These are phyloP conservation scores for Mungos mungo DNA, from an alignment of 2,113 vertebrate genomes.

Conservation along the genomic window DNA sequence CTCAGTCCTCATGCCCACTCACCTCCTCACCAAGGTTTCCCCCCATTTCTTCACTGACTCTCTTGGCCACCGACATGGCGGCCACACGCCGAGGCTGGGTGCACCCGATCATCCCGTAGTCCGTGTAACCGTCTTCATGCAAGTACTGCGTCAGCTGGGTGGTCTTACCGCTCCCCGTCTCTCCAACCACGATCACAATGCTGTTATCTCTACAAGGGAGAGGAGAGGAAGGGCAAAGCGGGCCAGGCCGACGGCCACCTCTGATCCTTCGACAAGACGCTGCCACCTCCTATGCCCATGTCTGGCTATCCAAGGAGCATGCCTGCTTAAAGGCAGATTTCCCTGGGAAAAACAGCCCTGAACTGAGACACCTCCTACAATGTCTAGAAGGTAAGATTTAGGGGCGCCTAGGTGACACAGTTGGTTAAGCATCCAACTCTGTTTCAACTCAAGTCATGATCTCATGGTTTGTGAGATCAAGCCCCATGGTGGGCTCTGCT, in stretches of 20 bases:
- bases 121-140: conserved; percentile 97
- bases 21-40: conserved; percentile 97
- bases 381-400: background rate
- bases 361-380: background rate
- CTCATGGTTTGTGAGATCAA: no score
- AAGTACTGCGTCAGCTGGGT: conserved; percentile 99
- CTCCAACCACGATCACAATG: conserved; percentile 98
- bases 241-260: background rate
- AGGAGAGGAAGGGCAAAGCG: background rate
- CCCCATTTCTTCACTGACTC: conserved; percentile 97
- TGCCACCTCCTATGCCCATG: background rate
- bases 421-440: no score
- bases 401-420: no score
- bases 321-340: background rate
- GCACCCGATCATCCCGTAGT: conserved; percentile 98
- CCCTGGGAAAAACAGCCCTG: background rate
- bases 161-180: conserved; percentile 98
- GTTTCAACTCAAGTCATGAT: no score
- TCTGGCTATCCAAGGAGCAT: background rate
- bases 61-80: conserved; percentile 98
- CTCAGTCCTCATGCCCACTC: conserved; percentile 53
- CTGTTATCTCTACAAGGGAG: conserved; percentile 93
- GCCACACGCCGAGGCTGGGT: conserved; percentile 98
- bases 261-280: background rate
- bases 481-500: no score